Evolutionary conservation across 1,140 invertebrate genomes (phyloP).

Genomic region (Lepeophtheirus salmonis): DNA sequence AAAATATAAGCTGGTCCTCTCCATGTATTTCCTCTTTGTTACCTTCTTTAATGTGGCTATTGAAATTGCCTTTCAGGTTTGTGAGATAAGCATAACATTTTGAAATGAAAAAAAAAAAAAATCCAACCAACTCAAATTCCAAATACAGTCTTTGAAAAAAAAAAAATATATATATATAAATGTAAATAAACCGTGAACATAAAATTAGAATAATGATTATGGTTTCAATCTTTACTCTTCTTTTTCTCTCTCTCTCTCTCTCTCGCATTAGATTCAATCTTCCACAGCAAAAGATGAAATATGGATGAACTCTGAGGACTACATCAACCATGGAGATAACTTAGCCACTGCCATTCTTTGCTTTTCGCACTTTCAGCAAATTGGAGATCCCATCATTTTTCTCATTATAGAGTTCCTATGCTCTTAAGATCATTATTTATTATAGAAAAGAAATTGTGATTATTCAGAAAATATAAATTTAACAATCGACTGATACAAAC

Average conservation of each 20-base stretch:
- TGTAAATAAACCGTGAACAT: too few species aligned
- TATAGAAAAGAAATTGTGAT: too few species aligned
- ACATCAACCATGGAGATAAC: slow-evolving; percentile 4
- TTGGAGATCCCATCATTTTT: slow-evolving; percentile 12
- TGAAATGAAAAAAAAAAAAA: background rate
- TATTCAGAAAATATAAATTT: too few species aligned
- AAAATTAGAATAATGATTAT: too few species aligned
- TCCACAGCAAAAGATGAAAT: background rate
- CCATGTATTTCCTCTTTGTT: slow-evolving; percentile 1
- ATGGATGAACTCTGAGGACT: background rate
- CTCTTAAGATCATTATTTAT: too few species aligned
- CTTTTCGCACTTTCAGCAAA: slow-evolving; percentile 9
- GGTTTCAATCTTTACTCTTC: background rate
- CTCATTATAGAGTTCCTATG: slow-evolving; percentile 2
- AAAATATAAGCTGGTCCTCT: slow-evolving; percentile 6
- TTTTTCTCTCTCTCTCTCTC: background rate
- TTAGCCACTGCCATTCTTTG: slow-evolving; percentile 6
- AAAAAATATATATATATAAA: too few species aligned
- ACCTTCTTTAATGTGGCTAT: slow-evolving; percentile 6
- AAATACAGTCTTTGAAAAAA: too few species aligned
- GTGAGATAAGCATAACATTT: background rate
- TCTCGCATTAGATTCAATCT: slow-evolving; percentile 4
- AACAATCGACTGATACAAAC: too few species aligned
- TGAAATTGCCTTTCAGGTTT: slow-evolving; percentile 10
- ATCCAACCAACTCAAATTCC: too few species aligned